Evolutionary conservation across 2,113 vertebrate genomes (phyloP), one percentile per base, ranked within the genome.

Genomic region (Tenrec ecaudatus): DNA sequence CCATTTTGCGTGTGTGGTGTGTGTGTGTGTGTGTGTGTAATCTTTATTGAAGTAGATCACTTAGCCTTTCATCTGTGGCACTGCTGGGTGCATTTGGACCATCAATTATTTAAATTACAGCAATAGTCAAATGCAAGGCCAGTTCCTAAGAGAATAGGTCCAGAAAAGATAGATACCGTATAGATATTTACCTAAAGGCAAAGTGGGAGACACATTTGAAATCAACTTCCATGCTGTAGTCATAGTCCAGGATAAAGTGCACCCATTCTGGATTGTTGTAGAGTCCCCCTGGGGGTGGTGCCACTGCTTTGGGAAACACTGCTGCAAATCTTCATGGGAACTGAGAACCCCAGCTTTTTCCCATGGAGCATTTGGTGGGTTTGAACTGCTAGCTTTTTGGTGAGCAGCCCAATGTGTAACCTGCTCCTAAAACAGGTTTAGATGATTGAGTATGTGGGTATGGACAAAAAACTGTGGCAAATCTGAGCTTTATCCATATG

Each of bases 401-500:
- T 53, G 9, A 53, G 47, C 47, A 53, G 47, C 47, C 47, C 12
- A 53, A 53, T 53, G 47, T 53, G 47, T 53, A 53, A 53, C 12
- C 9, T 53, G 47, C 47, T 53, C 47, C 47, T 53, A 10, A 53
- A 53, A 53, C 47, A 53, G 47, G 47, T 53, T 53, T 53, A 47
- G 40, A 14, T 25, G 15, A n/a, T 77, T 77, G 38, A 77, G 12
- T 43, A 77, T 77, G 43, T 43, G 25, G 40, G 31, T 62, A n/a
- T 92, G 33, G 71, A 91, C 33, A 89, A 80, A 92, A 87, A 82
- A 91, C 47, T 38, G 25, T 62, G 68, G 47, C 31, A 94, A 64
- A 69, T 78, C 43, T 20, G 92, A 53, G 23, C 31, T 94, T 94
- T 89, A 83, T 2, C 71, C 27, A 69, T 43, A 33, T 2, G 6